These are phyloP conservation scores for Polydrusus pterygomalis DNA, from an alignment of 2,888 invertebrate genomes.

Conservation along the genomic window DNA sequence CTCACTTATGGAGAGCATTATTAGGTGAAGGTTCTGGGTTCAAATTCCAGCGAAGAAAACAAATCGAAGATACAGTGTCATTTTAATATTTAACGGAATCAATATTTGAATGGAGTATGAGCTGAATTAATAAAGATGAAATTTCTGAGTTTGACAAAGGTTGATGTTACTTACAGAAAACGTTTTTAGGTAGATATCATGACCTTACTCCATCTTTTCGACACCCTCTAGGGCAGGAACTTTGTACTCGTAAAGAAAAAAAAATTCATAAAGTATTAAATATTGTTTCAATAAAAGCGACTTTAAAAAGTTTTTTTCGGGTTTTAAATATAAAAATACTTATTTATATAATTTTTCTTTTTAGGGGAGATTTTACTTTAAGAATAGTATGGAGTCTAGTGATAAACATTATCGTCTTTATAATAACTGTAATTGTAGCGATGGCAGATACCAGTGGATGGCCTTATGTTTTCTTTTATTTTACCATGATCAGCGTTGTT, in stretches of 20 bases:
- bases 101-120: background rate
- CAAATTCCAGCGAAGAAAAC: too few species aligned
- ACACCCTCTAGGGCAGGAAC: too few species aligned
- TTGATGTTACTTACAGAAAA: background rate
- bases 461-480: constrained; percentile 89
- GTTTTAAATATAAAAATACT: background rate
- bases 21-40: too few species aligned
- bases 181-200: too few species aligned
- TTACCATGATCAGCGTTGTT: constrained; percentile 89
- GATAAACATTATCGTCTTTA: constrained; percentile 86
- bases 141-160: constrained; percentile 1
- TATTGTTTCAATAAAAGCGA: too few species aligned
- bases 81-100: background rate
- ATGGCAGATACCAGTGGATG: constrained; percentile 88
- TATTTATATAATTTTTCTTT: constrained; percentile 54
- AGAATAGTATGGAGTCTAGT: constrained; percentile 92
- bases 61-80: background rate
- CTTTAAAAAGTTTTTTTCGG: too few species aligned
- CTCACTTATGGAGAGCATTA: too few species aligned
- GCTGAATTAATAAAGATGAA: background rate
- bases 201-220: too few species aligned
- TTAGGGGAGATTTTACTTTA: constrained; percentile 88
- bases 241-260: too few species aligned
- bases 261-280: too few species aligned
- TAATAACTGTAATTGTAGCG: constrained; percentile 87